Conservation (phyloP, 2,888 invertebrate genomes). For the Hofmannophila pseudospretella region DNA sequence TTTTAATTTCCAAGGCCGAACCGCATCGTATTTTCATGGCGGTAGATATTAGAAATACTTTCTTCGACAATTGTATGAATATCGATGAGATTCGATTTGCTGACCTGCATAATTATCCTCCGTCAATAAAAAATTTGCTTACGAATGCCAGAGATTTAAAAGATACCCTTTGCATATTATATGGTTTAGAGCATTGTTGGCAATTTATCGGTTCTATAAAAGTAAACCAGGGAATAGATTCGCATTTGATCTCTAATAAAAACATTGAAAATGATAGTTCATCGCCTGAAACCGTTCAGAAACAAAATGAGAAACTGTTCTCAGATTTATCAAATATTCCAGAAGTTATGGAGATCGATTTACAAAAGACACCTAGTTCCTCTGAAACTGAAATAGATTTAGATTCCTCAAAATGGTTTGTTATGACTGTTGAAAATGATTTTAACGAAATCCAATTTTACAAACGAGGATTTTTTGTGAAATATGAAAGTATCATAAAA, state of each 20-base stretch:
- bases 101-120: slow-evolving; percentile 53
- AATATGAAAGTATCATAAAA: slow-evolving; percentile 66
- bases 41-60: slow-evolving; percentile 34
- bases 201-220: slow-evolving; percentile 57
- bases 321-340: background rate
- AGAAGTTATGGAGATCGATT: background rate
- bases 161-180: slow-evolving; percentile 60
- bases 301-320: background rate
- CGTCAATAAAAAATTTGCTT: slow-evolving; percentile 54
- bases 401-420: slow-evolving; percentile 71
- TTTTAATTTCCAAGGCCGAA: slow-evolving; percentile 42
- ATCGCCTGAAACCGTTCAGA: background rate
- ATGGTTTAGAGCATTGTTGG: slow-evolving; percentile 60
- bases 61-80: slow-evolving; percentile 51
- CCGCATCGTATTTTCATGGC: slow-evolving; percentile 61
- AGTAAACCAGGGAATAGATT: no score
- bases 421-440: slow-evolving; percentile 73
- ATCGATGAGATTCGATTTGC: slow-evolving; percentile 51
- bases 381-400: slow-evolving; percentile 7
- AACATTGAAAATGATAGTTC: no score
- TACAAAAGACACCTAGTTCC: background rate
- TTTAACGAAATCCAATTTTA: slow-evolving; percentile 73
- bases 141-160: slow-evolving; percentile 45
- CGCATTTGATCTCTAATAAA: no score
- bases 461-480: slow-evolving; percentile 71